phyloP scores from a whole-genome alignment of 2,888 invertebrate species.

The Fragum fragum region DNA sequence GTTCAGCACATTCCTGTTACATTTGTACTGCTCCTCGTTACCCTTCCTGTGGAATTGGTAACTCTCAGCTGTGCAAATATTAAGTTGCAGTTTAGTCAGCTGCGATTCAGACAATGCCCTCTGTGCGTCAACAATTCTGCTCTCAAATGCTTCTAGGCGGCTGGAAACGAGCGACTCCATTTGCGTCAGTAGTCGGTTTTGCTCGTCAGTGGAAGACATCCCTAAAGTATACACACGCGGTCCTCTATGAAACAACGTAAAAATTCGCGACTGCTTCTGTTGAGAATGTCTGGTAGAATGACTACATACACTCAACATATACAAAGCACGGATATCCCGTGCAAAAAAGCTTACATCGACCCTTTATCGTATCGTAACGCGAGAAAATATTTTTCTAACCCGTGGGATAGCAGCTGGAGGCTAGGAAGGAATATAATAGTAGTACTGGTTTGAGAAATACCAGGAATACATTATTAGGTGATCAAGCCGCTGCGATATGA shows the following conservation, averaged over 20 bases:
- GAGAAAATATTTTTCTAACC: not conserved
- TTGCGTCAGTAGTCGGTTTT: not conserved
- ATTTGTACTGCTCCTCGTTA: conserved; percentile 25
- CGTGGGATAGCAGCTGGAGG: too few species aligned
- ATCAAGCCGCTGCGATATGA: too few species aligned
- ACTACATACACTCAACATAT: conserved; percentile 24
- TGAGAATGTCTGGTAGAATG: conserved; percentile 1
- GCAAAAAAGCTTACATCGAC: not conserved
- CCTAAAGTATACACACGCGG: not conserved
- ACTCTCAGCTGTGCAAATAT: not conserved
- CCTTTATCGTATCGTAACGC: not conserved
- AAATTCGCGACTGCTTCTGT: not conserved
- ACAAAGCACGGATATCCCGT: conserved; percentile 18
- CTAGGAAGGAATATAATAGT: too few species aligned
- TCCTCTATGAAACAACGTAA: not conserved
- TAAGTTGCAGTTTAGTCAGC: not conserved
- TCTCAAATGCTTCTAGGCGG: not conserved
- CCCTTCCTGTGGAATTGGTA: conserved; percentile 17
- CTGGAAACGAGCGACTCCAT: not conserved
- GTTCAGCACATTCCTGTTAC: conserved; percentile 6
- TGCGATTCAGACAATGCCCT: not conserved
- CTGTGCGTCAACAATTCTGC: not conserved
- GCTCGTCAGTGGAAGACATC: conserved; percentile 9
- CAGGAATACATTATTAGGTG: too few species aligned
- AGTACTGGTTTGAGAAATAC: too few species aligned